A percentile compares a stretch with the other conserved stretches of the same genome.
These are phyloP conservation scores for Strix aluco DNA, from an alignment of 2,113 vertebrate genomes.

Conservation along the genomic window DNA sequence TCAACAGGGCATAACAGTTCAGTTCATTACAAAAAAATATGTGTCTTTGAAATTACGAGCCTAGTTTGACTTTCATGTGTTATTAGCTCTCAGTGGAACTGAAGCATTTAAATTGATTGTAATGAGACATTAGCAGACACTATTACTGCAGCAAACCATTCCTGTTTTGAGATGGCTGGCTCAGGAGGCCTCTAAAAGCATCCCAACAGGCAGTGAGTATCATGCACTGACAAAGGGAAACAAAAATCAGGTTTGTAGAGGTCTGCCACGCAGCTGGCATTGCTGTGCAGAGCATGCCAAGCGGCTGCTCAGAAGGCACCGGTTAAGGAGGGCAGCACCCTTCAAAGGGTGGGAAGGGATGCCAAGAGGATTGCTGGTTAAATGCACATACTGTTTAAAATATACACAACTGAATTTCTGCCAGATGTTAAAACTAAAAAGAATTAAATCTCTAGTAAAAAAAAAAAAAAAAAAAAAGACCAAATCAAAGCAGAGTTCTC, in stretches of 20 bases:
- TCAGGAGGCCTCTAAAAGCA: slow-evolving; percentile 33
- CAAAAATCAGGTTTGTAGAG: background rate
- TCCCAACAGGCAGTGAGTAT: background rate
- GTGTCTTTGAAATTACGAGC: background rate
- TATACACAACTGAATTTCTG: background rate
- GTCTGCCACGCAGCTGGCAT: background rate
- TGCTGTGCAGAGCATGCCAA: background rate
- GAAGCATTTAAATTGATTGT: slow-evolving; percentile 59
- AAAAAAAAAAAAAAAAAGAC: background rate
- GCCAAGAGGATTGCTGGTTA: background rate
- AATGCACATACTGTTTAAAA: background rate
- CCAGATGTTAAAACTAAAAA: background rate
- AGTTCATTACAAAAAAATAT: slow-evolving; percentile 27
- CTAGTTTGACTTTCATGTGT: slow-evolving; percentile 56
- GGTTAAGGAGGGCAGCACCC: background rate
- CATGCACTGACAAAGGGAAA: background rate
- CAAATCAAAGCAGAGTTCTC: background rate
- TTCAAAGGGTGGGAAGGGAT: background rate
- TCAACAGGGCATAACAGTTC: background rate
- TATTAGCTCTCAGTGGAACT: slow-evolving; percentile 49
- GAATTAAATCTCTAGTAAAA: background rate
- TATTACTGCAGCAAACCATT: slow-evolving; percentile 8
- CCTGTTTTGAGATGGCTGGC: slow-evolving; percentile 24
- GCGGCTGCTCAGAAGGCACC: background rate
- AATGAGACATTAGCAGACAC: slow-evolving; percentile 52